Evolutionary conservation across 1,140 invertebrate genomes (phyloP), one percentile per base, ranked within the genome.

Genomic region (Papilio polytes): DNA sequence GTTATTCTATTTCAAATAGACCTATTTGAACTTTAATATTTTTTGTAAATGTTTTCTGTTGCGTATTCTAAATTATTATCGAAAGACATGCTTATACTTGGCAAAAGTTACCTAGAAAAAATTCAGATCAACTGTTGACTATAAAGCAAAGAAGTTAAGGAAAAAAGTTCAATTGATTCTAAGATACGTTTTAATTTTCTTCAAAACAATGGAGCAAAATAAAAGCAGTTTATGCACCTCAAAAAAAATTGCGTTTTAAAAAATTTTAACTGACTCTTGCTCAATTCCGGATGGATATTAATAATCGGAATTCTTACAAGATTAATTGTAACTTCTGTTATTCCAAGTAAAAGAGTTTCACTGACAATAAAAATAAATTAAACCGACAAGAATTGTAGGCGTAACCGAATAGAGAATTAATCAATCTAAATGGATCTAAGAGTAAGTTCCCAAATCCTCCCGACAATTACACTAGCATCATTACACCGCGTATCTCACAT

Each of bases 391-490:
- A 13, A 63, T 63, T 26, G 59, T 26, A 26, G 59, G 59, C 59
- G 59, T 63, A 13, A 13, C 9, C 13, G 63, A 70, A 70, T 15
- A 70, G 63, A 36, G 63, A 70, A 86, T 82, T 85, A 88, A 90
- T 90, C 83, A 90, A 87, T 80, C 83, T 85, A 87, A 91, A 89
- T 88, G 85, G 85, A 89, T 84, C 82, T 80, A 85, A 79, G 79
- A 85, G 83, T 84, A 85, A 85, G 80, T 88, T 85, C 41, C 83
- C 63, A 89, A 90, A 92, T 91, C 91, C 86, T 82, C 48, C 76
- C 41, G 72, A 87, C 88, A 90, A 92, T 92, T 92, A 91, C 84
- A 83, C 84, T 80, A 82, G 89, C 86, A 92, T 93, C 91, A 93
- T 93, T 93, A 93, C 90, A 89, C 85, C 66, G 81, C 86, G 87